A percentile compares a stretch with the other conserved stretches of the same genome.
Evolutionary conservation across 2,888 invertebrate genomes (phyloP).

Genomic region (Mythimna ferrago): DNA sequence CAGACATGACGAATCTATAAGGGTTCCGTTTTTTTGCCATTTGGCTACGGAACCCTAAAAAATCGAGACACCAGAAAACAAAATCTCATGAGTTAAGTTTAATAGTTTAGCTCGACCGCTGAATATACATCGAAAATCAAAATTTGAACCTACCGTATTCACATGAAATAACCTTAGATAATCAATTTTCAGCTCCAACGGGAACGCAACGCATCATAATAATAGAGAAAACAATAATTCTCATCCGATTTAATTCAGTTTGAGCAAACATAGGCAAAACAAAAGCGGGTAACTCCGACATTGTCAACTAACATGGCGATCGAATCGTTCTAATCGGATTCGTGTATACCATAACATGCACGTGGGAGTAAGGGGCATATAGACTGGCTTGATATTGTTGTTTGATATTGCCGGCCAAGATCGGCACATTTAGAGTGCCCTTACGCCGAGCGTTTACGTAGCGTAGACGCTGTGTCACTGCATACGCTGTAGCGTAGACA

Average conservation of each 20-base stretch:
- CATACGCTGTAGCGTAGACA: not conserved
- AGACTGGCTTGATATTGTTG: slow-evolving; percentile 45
- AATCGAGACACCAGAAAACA: no score
- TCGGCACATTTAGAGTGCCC: slow-evolving; percentile 28
- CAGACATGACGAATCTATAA: no score
- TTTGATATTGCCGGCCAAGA: slow-evolving; percentile 20
- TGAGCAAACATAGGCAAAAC: slow-evolving; percentile 52
- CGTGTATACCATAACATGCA: slow-evolving; percentile 59
- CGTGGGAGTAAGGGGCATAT: slow-evolving; percentile 36
- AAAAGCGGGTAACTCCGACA: slow-evolving; percentile 57
- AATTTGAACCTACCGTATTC: not conserved
- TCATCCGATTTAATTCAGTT: slow-evolving; percentile 60
- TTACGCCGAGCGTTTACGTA: not conserved
- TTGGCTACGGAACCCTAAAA: no score
- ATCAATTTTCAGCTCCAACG: slow-evolving; percentile 25
- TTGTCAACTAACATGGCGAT: slow-evolving; percentile 60
- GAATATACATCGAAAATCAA: not conserved
- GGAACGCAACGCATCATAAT: slow-evolving; percentile 35
- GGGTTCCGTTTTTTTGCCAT: no score
- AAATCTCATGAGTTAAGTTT: no score
- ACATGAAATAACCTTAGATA: slow-evolving; percentile 22
- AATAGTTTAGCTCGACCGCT: not conserved
- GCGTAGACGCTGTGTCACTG: not conserved
- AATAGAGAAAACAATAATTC: slow-evolving; percentile 56
- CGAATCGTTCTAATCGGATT: slow-evolving; percentile 63